Conservation (phyloP, 2,797 vertebrate genomes). For the Austrolebias charrua region DNA sequence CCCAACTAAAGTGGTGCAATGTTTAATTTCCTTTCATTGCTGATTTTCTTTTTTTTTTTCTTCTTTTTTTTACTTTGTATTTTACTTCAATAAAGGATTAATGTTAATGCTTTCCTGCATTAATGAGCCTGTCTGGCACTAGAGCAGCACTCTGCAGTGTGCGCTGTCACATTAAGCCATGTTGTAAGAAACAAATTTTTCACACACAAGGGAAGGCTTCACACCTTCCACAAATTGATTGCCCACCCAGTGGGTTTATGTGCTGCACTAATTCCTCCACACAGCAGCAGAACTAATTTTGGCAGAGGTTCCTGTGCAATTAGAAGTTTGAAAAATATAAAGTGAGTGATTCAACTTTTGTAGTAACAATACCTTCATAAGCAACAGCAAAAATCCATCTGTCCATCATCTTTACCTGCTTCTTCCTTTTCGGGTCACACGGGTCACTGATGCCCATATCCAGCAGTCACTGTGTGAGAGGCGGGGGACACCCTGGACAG, state of each 20-base stretch:
- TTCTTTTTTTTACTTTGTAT: background rate
- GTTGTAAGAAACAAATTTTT: constrained; percentile 44
- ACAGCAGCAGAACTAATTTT: constrained; percentile 32
- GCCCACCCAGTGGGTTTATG: constrained; percentile 47
- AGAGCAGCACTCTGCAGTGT: constrained; percentile 29
- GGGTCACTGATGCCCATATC: too few relatives aligned
- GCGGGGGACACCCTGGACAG: too few relatives aligned
- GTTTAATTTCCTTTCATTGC: constrained; percentile 4
- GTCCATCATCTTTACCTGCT: too few relatives aligned
- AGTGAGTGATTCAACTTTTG: constrained; percentile 19
- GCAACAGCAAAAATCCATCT: background rate
- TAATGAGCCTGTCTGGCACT: constrained; percentile 18
- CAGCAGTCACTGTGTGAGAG: too few relatives aligned
- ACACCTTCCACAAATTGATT: constrained; percentile 34
- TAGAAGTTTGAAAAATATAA: constrained; percentile 10
- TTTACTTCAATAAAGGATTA: constrained; percentile 25
- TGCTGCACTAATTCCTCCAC: constrained; percentile 29
- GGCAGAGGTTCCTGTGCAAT: constrained; percentile 24
- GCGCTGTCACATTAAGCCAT: constrained; percentile 21
- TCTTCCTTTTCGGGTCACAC: too few relatives aligned
- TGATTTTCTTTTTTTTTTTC: constrained; percentile 6
- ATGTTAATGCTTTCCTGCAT: constrained; percentile 6
- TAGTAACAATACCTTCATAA: background rate
- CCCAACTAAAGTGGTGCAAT: background rate
- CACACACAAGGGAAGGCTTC: constrained; percentile 35